A percentile compares a stretch with the other conserved stretches of the same genome.
Evolutionary conservation across 2,113 vertebrate species (phyloP).

Genomic region (Cheilinus undulatus): DNA sequence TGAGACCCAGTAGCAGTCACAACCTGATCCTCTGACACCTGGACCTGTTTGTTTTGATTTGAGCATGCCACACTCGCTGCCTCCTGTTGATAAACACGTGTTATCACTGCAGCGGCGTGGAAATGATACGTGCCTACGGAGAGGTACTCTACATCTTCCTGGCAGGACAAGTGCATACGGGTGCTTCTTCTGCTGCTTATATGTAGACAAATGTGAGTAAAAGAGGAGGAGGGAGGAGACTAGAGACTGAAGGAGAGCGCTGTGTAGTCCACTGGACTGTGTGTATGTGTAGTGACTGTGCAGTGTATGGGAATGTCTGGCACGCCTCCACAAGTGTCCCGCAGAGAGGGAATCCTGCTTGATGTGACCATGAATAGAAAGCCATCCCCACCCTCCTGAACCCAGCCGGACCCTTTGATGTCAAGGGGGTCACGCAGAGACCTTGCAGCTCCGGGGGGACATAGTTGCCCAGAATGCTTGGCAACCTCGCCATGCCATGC

Average conservation of each 20-base stretch:
- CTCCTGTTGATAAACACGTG: conserved; percentile 50
- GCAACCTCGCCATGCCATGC: conserved; percentile 64
- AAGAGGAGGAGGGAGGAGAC: conserved; percentile 22
- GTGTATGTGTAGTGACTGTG: conserved; percentile 40
- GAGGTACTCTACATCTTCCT: conserved; percentile 4
- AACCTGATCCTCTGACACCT: conserved; percentile 52
- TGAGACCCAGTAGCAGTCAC: conserved; percentile 20
- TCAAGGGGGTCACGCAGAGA: conserved; percentile 61
- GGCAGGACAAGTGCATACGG: not conserved
- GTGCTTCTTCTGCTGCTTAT: conserved; percentile 24
- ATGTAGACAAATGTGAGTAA: conserved; percentile 48
- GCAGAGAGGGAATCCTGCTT: conserved; percentile 73
- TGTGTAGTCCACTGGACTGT: conserved; percentile 41
- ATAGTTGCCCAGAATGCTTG: conserved; percentile 66
- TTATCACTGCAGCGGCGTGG: conserved; percentile 45
- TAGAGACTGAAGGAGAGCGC: conserved; percentile 7
- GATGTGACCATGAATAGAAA: conserved; percentile 76
- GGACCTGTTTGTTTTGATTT: conserved; percentile 63
- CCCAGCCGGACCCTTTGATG: conserved; percentile 73
- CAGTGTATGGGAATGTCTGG: conserved; percentile 69
- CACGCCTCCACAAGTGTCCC: conserved; percentile 71
- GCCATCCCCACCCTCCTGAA: conserved; percentile 57
- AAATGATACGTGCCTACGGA: conserved; percentile 56
- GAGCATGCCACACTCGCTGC: conserved; percentile 54
- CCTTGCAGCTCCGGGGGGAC: conserved; percentile 35